phyloP scores from a whole-genome alignment of 2,797 vertebrate species.

The Danio aesculapii region DNA sequence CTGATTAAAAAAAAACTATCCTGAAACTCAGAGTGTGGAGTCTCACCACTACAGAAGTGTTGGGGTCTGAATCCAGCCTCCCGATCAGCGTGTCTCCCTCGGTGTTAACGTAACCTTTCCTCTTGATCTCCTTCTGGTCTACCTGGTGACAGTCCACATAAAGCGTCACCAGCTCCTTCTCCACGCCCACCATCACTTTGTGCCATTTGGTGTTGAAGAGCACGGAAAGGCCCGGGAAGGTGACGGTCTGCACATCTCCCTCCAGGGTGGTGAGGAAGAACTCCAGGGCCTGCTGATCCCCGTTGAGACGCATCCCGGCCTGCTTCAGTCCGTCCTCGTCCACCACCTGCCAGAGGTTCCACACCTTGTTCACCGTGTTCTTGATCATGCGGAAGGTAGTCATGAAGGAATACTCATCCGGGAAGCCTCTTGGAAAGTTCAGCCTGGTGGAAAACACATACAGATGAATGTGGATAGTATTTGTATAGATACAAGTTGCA shows the following conservation, averaged over 20 bases:
- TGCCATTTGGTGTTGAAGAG: slow-evolving; percentile 88
- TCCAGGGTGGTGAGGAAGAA: slow-evolving; percentile 83
- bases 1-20: too few relatives aligned
- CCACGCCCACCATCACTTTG: slow-evolving; percentile 86
- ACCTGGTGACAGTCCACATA: slow-evolving; percentile 85
- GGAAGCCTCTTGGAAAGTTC: slow-evolving; percentile 83
- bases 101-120: slow-evolving; percentile 81
- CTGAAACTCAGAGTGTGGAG: neutral
- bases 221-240: slow-evolving; percentile 80
- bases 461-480: too few relatives aligned
- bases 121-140: slow-evolving; percentile 81
- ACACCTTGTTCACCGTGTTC: slow-evolving; percentile 82
- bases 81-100: slow-evolving; percentile 85
- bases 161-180: slow-evolving; percentile 79
- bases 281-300: slow-evolving; percentile 82
- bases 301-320: slow-evolving; percentile 81
- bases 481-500: too few relatives aligned
- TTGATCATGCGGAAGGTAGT: slow-evolving; percentile 86
- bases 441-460: slow-evolving; percentile 66
- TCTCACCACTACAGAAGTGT: slow-evolving; percentile 84
- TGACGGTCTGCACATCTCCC: slow-evolving; percentile 80
- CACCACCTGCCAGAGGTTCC: slow-evolving; percentile 86
- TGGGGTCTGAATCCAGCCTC: slow-evolving; percentile 78
- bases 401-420: slow-evolving; percentile 85
- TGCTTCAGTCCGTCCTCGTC: slow-evolving; percentile 81